Evolutionary conservation across 2,888 invertebrate species (phyloP), one percentile per base, ranked within the genome.

Genomic region (Scrobipalpa atriplicella): DNA sequence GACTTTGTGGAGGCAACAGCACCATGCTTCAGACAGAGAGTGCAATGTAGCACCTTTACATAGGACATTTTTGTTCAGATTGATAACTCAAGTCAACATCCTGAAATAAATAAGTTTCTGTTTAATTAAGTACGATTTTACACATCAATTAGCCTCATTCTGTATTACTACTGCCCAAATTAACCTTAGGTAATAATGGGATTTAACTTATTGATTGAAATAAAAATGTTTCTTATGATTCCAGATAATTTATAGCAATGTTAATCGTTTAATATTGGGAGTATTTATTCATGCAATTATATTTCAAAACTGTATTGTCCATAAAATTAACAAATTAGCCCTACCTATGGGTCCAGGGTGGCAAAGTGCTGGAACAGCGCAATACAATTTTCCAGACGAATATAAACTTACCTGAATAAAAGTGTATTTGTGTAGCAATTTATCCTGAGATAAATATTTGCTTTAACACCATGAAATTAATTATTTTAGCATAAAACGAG

Each of bases 31-130:
- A 88, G 76, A 80, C 89, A 91, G 64, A 86, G 73, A 66, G 82
- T 86, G 75, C 90, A 92, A 71, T 90, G 86, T 67, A 90, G 77
- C 67, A 89, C 86, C 77, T 87, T 90, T 72, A 85, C 75, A 75
- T 88, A 90, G 67, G 91, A 90, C 92, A 92, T 92, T 81, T 71
- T 51, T 65, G 65, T 68, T 68, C 71, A 10, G 8, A 54, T 54
- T 69, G 39, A 61, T 68, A 56, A 38, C 68, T 78, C 81, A 86
- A 54, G 79, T 81, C 77, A 82, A 82, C 90, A 90, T 92, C 73
- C 92, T 92, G 83, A 75, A 87, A 87, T 64, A 29, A 67, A 29
- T 67, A 66, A 66, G 29, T 29, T 29, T 29, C 29, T 29, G 29
- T 29, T 29, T 29, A 29, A 5, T 29, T 29, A 65, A n/a, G n/a